Percentiles rank a stretch among this genome's conserved stretches.
Evolutionary conservation across 2,797 vertebrate species (phyloP).

Genomic region (Amblyopsis hoosieri): DNA sequence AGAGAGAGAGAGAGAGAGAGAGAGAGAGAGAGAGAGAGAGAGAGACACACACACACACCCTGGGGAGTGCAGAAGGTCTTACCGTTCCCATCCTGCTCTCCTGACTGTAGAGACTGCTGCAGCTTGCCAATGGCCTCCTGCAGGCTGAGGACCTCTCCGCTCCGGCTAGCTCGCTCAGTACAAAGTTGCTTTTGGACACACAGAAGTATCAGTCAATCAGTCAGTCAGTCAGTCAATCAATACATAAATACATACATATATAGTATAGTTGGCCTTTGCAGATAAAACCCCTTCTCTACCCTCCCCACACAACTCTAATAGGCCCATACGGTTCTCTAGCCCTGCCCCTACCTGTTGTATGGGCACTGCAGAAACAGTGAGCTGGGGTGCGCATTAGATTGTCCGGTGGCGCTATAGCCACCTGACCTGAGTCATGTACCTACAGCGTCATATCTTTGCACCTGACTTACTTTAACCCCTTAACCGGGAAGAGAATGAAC

Average conservation of each 20-base stretch:
- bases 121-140: constrained; percentile 75
- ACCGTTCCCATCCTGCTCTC: constrained; percentile 69
- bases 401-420: too few species aligned
- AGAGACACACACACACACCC: neutral
- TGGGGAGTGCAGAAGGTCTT: constrained; percentile 14
- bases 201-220: neutral
- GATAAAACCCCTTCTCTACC: too few species aligned
- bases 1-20: too few species aligned
- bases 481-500: neutral
- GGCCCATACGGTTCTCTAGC: too few species aligned
- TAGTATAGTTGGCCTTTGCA: too few species aligned
- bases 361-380: too few species aligned
- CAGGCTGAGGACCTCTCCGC: constrained; percentile 74
- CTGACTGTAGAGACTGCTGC: constrained; percentile 77
- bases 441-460: too few species aligned
- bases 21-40: neutral
- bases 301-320: too few species aligned
- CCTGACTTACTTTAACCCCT: too few species aligned
- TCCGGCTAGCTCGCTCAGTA: constrained; percentile 79
- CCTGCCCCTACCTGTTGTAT: too few species aligned
- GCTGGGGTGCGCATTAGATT: too few species aligned
- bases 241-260: neutral
- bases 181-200: constrained; percentile 77
- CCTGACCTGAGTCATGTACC: too few species aligned
- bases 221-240: neutral